A percentile compares a stretch with the other conserved stretches of the same genome.
Conservation (phyloP, 2,888 invertebrate species). For the Epistrophella euchroma region DNA sequence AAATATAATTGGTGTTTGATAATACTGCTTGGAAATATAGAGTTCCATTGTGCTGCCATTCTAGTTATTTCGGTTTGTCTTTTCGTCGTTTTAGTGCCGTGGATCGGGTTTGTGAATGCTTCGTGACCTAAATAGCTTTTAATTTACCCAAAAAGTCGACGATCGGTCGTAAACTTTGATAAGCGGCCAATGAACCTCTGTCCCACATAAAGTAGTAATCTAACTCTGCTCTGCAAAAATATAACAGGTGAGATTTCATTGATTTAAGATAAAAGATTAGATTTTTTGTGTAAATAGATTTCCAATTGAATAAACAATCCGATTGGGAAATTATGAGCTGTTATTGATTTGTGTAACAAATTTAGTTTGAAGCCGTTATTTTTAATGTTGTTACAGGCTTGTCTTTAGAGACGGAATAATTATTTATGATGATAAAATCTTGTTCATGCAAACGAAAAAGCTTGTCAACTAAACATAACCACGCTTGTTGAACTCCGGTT, state of each 20-base stretch:
- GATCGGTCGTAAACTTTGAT: slow-evolving; percentile 29
- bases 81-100: not conserved
- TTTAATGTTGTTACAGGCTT: too few relatives aligned
- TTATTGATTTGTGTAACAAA: too few relatives aligned
- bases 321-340: not conserved
- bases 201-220: not conserved
- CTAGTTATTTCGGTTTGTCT: not conserved
- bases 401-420: too few relatives aligned
- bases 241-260: not conserved
- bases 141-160: slow-evolving; percentile 38
- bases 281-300: not conserved
- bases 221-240: not conserved
- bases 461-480: too few relatives aligned
- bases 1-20: too few relatives aligned
- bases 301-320: not conserved
- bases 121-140: slow-evolving; percentile 32
- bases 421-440: too few relatives aligned
- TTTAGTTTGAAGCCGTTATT: too few relatives aligned
- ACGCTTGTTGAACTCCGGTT: too few relatives aligned
- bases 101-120: not conserved
- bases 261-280: not conserved
- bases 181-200: slow-evolving; percentile 57
- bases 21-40: not conserved
- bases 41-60: not conserved
- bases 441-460: too few relatives aligned